Base-by-base conservation (phyloP, 2,113 vertebrate species). In the Calyptomena viridis region DNA sequence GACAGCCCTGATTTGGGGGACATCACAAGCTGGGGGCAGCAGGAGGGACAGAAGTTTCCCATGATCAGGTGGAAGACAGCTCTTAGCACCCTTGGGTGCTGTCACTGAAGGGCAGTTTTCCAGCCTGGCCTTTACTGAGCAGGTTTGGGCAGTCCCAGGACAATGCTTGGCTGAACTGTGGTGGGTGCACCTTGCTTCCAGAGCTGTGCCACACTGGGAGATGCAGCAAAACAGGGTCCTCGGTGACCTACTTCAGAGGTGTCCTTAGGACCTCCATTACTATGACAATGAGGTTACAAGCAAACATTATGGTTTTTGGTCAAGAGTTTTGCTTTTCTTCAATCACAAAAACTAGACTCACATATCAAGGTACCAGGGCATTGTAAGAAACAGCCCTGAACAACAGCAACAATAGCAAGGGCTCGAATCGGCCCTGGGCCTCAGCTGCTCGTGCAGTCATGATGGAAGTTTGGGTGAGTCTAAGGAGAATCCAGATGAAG, bases 271-370 rank as follows among this genome's bases (percentile, higher is more conserved):
- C 69, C 69, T 92, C 80, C 0, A 73, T 90, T 92, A 87, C 94
- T 94, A 90, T 73, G 89, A 90, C 91, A 90, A 92, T 92, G 80
- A 94, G 76, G 90, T 46, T 77, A 69, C 11, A 5, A 93, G 83
- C 30, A 89, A 95, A 90, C 33, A 35, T 72, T 64, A 56, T 14
- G n/a, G 50, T 76, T 94, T 95, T 89, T 89, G 76, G 83, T 75
- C 76, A 86, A 90, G 83, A 60, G 31, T 96, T 95, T 96, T 93
- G 82, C 68, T 92, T 75, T 85, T 72, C 75, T 72, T 78, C 73
- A 81, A 42, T 56, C 84, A 82, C 76, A 72, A 84, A 94, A 95
- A 5, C 3, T 2, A 4, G 80, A 81, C 23, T 78, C 31, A 2
- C 1, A 14, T 44, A 74, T 33, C 0, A 2, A 62, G 27, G 59